A percentile compares a stretch with the other conserved stretches of the same genome.
Conservation (phyloP, 2,113 vertebrate species). For the Rhagologus leucostigma region DNA sequence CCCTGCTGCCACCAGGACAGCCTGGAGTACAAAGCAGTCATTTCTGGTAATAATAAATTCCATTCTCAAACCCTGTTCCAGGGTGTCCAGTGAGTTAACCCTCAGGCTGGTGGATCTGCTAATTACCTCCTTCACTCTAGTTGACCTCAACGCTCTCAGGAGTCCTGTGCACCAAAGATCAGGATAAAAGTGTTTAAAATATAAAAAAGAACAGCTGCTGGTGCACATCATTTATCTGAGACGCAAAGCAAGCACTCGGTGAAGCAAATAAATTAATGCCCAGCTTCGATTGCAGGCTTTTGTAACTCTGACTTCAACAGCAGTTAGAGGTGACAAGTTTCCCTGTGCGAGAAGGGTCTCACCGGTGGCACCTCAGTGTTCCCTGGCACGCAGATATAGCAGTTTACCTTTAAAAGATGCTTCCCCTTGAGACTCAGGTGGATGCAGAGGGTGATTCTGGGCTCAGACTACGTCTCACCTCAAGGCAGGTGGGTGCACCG, state of each 20-base stretch:
- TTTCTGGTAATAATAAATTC: neutral
- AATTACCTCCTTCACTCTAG: neutral
- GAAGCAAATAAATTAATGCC: neutral
- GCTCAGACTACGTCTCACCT: neutral
- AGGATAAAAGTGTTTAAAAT: neutral
- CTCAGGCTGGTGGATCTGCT: neutral
- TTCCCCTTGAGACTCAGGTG: neutral
- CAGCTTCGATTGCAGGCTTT: neutral
- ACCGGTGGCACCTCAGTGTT: neutral
- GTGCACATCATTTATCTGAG: neutral
- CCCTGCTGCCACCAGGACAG: neutral
- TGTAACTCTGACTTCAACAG: neutral
- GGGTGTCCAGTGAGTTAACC: neutral
- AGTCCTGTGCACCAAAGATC: neutral
- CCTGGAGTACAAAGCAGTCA: neutral
- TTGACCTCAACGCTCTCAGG: neutral
- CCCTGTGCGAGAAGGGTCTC: neutral
- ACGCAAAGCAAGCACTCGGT: neutral
- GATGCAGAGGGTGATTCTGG: neutral
- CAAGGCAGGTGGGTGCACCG: neutral
- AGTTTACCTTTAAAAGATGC: neutral
- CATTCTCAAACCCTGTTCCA: neutral
- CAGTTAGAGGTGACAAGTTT: neutral
- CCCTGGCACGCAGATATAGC: fast-evolving
- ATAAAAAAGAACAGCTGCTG: neutral